These are phyloP conservation scores for Papilio elwesi DNA, from an alignment of 2,888 invertebrate genomes.

Conservation along the genomic window DNA sequence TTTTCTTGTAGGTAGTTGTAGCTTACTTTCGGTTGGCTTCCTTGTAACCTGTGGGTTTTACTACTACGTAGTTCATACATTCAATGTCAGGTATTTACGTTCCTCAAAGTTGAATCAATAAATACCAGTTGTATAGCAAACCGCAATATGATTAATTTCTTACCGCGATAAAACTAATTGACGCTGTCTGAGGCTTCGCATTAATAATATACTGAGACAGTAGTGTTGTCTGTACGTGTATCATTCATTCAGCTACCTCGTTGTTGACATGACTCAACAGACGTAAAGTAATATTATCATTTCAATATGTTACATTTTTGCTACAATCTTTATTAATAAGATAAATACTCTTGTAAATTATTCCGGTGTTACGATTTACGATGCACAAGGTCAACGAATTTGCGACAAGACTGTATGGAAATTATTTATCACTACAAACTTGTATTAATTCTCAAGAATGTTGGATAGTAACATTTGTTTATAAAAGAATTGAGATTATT, in stretches of 20 bases:
- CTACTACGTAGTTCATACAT: not conserved
- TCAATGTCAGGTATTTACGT: not conserved
- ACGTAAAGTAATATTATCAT: too few relatives aligned
- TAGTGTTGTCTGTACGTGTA: not conserved
- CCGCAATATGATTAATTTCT: constrained; percentile 15
- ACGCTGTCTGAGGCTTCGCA: constrained; percentile 22
- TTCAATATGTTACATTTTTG: too few relatives aligned
- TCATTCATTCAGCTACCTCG: not conserved
- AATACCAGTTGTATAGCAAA: not conserved
- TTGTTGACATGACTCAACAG: too few relatives aligned
- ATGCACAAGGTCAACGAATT: constrained; percentile 5
- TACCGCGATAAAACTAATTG: constrained; percentile 17
- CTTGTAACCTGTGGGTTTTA: not conserved
- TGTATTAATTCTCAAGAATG: too few relatives aligned
- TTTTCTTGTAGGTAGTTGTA: too few relatives aligned
- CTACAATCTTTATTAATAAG: not conserved
- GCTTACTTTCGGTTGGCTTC: too few relatives aligned
- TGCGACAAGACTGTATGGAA: too few relatives aligned
- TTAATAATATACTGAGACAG: constrained; percentile 2
- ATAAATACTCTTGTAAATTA: not conserved
- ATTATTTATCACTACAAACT: too few relatives aligned
- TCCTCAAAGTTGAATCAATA: not conserved
- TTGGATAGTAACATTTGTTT: not conserved
- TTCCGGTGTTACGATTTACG: not conserved
- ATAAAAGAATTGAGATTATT: not conserved